phyloP scores from a whole-genome alignment of 2,113 vertebrate species.

The Paramisgurnus dabryanus region DNA sequence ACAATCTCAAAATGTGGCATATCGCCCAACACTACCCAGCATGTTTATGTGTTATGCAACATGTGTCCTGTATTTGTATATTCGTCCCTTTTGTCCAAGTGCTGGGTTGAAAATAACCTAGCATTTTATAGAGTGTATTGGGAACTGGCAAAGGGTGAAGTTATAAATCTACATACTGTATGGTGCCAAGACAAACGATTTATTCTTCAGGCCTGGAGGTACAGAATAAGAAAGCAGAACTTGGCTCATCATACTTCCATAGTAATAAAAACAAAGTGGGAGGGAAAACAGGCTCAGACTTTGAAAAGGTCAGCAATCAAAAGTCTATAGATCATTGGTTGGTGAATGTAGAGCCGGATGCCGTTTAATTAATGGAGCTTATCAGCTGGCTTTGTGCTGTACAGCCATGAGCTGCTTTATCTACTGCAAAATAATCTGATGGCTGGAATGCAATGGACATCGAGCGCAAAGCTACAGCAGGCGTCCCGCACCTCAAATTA shows the following conservation, averaged over 20 bases:
- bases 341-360: constrained; percentile 17
- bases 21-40: no score
- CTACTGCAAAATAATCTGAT: constrained; percentile 41
- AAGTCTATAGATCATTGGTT: constrained; percentile 19
- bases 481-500: neutral
- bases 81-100: no score
- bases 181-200: constrained; percentile 9
- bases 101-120: no score
- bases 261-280: constrained; percentile 3
- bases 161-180: constrained; percentile 23
- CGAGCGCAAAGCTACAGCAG: neutral
- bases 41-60: no score
- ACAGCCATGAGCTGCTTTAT: constrained; percentile 39
- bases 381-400: constrained; percentile 47
- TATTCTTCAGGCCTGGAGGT: constrained; percentile 25
- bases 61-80: no score
- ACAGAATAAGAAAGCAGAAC: neutral
- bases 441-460: constrained; percentile 35
- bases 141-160: constrained; percentile 38
- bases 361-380: constrained; percentile 54
- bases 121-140: neutral
- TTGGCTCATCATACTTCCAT: neutral
- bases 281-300: constrained; percentile 31
- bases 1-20: no score
- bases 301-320: constrained; percentile 48